Base-by-base conservation (phyloP, 2,113 vertebrate species). In the Scomber colias region DNA sequence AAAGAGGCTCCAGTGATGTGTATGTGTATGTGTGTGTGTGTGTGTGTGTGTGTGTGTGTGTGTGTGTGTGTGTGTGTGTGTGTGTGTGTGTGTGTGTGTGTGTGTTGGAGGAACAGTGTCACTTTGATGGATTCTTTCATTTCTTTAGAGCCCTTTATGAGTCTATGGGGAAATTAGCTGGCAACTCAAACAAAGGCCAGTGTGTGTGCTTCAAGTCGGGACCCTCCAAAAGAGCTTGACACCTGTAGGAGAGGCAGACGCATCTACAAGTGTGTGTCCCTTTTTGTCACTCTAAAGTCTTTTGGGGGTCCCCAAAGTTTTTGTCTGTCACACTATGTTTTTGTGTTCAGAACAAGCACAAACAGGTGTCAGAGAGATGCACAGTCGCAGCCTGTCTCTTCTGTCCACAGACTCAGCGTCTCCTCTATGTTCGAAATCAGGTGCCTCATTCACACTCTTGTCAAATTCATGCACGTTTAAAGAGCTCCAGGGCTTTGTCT, bases 121-220 rank as follows among this genome's bases (percentile, higher is more conserved):
- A 85, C 86, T 91, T 77, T 90, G 84, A 92, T 81, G 61, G 85
- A 89, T 86, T 74, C 67, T 75, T 82, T 63, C 49, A 83, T 76
- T 78, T 83, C 65, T 87, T 86, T 81, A 63, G 79, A 30, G 14
- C 16, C n/a, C 73, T 92, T 79, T 77, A 79, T 88, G 72, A 66
- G 68, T 74, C 62, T 50, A 15, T 74, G 61, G 67, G 81, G 81
- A 86, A 79, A 73, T 88, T 76, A 67, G 44, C 86, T 82, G 85
- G 81, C 74, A 75, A 56, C 75, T 53, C 54, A 82, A 66, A 91
- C 87, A 91, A 91, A 90, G 83, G 30, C 61, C 59, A 62, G 71
- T 88, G 82, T 82, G 80, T 88, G 56, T 55, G n/a, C 40, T 21
- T 79, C 70, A 21, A 62, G 71, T 54, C 21, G 24, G 75, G 78